These are phyloP conservation scores for Dorcus hopei DNA, from an alignment of 2,888 invertebrate species.

Conservation along the genomic window DNA sequence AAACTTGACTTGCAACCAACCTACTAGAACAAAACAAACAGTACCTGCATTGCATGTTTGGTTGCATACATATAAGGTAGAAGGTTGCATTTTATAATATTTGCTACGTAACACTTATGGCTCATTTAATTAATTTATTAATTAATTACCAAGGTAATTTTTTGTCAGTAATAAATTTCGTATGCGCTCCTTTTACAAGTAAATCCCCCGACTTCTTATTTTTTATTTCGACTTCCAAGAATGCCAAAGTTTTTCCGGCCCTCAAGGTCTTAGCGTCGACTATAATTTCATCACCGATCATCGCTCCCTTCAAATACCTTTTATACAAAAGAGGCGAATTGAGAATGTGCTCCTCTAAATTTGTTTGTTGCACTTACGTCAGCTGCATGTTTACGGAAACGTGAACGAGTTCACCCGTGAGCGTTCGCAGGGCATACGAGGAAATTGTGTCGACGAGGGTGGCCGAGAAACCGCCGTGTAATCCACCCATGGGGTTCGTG, in stretches of 20 bases:
- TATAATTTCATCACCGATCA: neutral
- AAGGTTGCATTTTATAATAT: no score
- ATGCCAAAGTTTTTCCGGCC: neutral
- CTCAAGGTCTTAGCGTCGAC: neutral
- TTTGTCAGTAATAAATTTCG: neutral
- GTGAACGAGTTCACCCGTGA: constrained; percentile 55
- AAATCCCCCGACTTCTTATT: neutral
- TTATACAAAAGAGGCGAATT: constrained; percentile 17
- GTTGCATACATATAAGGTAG: no score
- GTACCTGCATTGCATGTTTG: no score
- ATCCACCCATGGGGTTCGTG: constrained; percentile 67
- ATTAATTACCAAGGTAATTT: neutral
- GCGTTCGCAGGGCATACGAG: constrained; percentile 64
- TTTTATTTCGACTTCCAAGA: neutral
- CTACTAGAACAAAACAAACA: no score
- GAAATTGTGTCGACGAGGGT: constrained; percentile 76
- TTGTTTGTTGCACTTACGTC: constrained; percentile 54
- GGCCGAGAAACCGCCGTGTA: constrained; percentile 86
- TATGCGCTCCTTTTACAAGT: constrained; percentile 1
- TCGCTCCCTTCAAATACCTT: constrained; percentile 2
- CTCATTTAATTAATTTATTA: no score
- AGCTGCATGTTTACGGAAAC: constrained; percentile 82
- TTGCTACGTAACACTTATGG: no score
- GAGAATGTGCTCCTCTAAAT: no score
- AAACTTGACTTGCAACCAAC: no score